These are phyloP conservation scores for Imbricaverruca yamaguchii DNA, from an alignment of 2,888 invertebrate species.

Conservation along the genomic window DNA sequence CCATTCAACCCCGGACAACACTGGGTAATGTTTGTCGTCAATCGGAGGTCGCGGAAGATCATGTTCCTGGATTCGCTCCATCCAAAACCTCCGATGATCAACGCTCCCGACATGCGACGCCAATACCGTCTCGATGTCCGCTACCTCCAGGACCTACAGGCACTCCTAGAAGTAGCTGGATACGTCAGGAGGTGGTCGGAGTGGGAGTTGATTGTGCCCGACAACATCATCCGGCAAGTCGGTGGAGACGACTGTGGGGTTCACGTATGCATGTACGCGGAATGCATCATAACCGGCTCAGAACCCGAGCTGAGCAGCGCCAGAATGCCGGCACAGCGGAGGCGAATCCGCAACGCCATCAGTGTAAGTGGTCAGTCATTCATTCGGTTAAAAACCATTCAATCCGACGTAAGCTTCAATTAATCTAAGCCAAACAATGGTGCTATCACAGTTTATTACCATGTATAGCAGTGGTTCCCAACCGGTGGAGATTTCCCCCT, in stretches of 20 bases:
- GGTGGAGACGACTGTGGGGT: not conserved
- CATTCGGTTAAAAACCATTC: no score
- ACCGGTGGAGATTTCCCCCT: no score
- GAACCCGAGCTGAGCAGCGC: not conserved
- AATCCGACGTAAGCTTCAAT: no score
- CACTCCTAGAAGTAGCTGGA: not conserved
- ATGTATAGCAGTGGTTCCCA: no score
- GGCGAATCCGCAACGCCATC: not conserved
- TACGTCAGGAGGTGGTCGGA: not conserved
- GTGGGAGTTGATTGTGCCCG: not conserved
- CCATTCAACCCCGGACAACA: not conserved
- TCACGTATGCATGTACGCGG: not conserved
- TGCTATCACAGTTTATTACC: no score
- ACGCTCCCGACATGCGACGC: not conserved
- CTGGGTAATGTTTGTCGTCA: not conserved
- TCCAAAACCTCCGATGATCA: not conserved
- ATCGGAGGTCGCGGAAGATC: not conserved
- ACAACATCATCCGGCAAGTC: not conserved
- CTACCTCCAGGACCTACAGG: not conserved
- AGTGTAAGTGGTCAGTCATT: not conserved
- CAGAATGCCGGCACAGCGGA: not conserved
- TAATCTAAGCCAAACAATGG: no score
- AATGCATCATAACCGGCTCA: not conserved
- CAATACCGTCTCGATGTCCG: not conserved
- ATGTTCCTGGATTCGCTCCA: not conserved